Evolutionary conservation across 2,113 vertebrate species (phyloP).

Genomic region (Embiotoca jacksoni): DNA sequence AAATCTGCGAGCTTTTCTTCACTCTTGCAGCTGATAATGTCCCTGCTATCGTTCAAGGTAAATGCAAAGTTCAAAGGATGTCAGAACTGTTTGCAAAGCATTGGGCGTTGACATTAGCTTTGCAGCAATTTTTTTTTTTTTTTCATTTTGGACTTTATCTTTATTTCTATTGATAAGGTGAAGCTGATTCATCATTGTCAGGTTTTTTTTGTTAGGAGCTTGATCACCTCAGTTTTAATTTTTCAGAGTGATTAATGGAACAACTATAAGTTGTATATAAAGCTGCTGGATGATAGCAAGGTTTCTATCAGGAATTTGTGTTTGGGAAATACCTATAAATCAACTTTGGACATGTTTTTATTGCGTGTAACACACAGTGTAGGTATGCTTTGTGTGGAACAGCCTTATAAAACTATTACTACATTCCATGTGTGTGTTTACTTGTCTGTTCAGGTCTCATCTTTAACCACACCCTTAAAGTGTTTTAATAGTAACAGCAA

Average conservation of each 20-base stretch:
- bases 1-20: slow-evolving; percentile 47
- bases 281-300: slow-evolving; percentile 12
- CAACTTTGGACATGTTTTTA: slow-evolving; percentile 63
- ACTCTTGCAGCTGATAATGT: slow-evolving; percentile 57
- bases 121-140: slow-evolving; percentile 57
- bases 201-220: slow-evolving; percentile 27
- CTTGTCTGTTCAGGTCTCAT: slow-evolving; percentile 67
- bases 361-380: slow-evolving; percentile 12
- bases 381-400: slow-evolving; percentile 69
- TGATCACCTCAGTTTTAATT: slow-evolving; percentile 17
- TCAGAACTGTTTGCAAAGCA: slow-evolving; percentile 71
- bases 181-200: slow-evolving; percentile 68
- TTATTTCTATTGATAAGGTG: slow-evolving; percentile 69
- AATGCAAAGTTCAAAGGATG: slow-evolving; percentile 72
- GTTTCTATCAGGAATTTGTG: slow-evolving; percentile 31
- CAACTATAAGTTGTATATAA: slow-evolving; percentile 27
- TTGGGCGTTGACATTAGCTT: slow-evolving; percentile 63
- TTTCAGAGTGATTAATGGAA: slow-evolving; percentile 46
- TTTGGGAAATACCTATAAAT: slow-evolving; percentile 53
- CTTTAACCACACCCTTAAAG: slow-evolving; percentile 49
- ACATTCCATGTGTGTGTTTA: slow-evolving; percentile 74
- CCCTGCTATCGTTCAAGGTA: slow-evolving; percentile 59
- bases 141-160: slow-evolving; percentile 70
- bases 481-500: slow-evolving; percentile 56
- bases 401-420: slow-evolving; percentile 71